These are phyloP conservation scores for Crossocerus cetratus DNA, from an alignment of 2,888 invertebrate species.

Conservation along the genomic window DNA sequence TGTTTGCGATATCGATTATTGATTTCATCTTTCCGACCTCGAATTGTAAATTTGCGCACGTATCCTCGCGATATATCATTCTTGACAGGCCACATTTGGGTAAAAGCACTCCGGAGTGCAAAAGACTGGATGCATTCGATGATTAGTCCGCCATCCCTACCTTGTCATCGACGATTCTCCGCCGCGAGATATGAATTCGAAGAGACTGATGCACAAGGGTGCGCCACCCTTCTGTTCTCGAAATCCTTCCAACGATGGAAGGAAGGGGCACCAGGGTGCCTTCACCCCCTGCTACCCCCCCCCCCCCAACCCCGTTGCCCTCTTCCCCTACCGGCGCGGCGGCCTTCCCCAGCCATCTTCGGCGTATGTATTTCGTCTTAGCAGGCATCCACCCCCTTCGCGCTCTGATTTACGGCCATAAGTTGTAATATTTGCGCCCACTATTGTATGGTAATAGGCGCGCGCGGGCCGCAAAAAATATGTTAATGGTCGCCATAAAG, in stretches of 20 bases:
- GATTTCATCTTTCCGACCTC: no score
- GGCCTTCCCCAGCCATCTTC: neutral
- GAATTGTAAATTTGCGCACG: no score
- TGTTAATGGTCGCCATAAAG: slow-evolving; percentile 76
- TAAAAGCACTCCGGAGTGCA: no score
- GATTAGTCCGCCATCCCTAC: no score
- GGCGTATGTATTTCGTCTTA: slow-evolving; percentile 37
- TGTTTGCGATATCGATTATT: no score
- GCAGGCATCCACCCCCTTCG: slow-evolving; percentile 43
- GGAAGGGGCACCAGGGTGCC: neutral
- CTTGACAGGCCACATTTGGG: no score
- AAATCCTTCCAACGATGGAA: neutral
- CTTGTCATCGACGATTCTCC: neutral
- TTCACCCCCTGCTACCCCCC: neutral
- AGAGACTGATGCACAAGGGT: neutral
- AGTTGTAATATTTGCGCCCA: slow-evolving; percentile 76
- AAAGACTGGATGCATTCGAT: no score
- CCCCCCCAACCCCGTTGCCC: neutral
- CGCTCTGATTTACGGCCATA: slow-evolving; percentile 74
- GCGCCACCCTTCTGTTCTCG: neutral
- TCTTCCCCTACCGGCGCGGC: neutral
- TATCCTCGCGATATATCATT: no score
- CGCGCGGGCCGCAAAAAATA: slow-evolving; percentile 70
- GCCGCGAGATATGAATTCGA: neutral
- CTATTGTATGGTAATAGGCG: slow-evolving; percentile 76